Evolutionary conservation across 2,888 invertebrate genomes (phyloP).

Genomic region (Drosophila falleni): DNA sequence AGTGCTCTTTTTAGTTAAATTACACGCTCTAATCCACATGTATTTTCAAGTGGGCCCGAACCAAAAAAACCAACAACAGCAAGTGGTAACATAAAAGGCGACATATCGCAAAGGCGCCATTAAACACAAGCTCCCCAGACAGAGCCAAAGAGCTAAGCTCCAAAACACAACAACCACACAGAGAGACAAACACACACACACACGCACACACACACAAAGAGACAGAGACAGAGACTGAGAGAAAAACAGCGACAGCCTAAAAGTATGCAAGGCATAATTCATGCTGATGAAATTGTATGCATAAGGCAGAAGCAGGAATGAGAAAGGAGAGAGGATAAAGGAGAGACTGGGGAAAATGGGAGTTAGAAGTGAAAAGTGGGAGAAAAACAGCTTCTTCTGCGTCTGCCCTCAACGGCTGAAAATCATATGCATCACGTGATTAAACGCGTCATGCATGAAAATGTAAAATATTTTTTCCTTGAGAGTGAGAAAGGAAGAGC

Average conservation of each 20-base stretch:
- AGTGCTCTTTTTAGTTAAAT: slow-evolving; percentile 73
- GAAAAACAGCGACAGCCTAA: slow-evolving; percentile 44
- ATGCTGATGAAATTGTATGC: slow-evolving; percentile 81
- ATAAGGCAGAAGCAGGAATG: slow-evolving; percentile 27
- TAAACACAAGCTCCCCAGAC: slow-evolving; percentile 60
- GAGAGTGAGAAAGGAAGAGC: not conserved
- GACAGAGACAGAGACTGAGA: slow-evolving; percentile 7
- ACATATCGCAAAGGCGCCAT: slow-evolving; percentile 68
- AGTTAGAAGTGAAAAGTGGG: not conserved
- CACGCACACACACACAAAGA: not conserved
- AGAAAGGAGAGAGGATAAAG: too few relatives aligned
- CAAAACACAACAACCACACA: slow-evolving; percentile 35
- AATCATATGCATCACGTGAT: slow-evolving; percentile 84
- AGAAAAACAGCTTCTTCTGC: slow-evolving; percentile 9
- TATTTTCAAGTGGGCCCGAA: slow-evolving; percentile 47
- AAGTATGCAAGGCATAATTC: slow-evolving; percentile 81
- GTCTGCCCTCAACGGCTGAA: slow-evolving; percentile 62
- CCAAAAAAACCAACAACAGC: slow-evolving; percentile 29
- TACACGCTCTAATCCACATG: slow-evolving; percentile 78
- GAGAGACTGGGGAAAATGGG: not conserved
- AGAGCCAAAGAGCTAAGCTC: slow-evolving; percentile 68
- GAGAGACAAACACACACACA: slow-evolving; percentile 19
- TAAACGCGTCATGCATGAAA: slow-evolving; percentile 84
- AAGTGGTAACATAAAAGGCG: slow-evolving; percentile 71
- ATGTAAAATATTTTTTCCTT: slow-evolving; percentile 75